Evolutionary conservation across 2,797 vertebrate species (phyloP).

Genomic region (Hephaestus fuliginosus): DNA sequence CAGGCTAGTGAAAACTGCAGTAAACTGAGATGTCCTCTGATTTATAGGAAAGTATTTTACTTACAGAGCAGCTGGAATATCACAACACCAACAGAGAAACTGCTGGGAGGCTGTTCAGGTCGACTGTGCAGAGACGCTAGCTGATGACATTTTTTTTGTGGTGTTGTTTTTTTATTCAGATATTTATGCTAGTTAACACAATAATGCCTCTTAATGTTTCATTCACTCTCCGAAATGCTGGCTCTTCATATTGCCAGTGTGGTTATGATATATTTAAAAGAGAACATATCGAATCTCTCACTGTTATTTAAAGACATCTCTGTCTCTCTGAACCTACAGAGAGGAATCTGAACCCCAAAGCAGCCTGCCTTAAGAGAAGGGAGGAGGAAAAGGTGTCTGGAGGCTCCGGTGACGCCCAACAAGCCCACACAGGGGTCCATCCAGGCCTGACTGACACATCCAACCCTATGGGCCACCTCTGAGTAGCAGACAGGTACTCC

Average conservation of each 20-base stretch:
- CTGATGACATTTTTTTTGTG: slow-evolving; percentile 8
- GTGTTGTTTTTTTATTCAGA: slow-evolving; percentile 13
- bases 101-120: not conserved
- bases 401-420: slow-evolving; percentile 92
- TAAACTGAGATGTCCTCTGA: slow-evolving; percentile 20
- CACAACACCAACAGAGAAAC: slow-evolving; percentile 1
- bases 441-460: slow-evolving; percentile 94
- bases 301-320: not conserved
- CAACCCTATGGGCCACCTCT: slow-evolving; percentile 99
- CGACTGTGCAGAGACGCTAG: not conserved
- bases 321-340: slow-evolving; percentile 82
- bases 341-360: slow-evolving; percentile 98
- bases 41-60: slow-evolving; percentile 19
- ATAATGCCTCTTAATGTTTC: not conserved
- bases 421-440: slow-evolving; percentile 92
- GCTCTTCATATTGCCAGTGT: not conserved
- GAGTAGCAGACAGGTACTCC: slow-evolving; percentile 87
- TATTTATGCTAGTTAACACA: not conserved
- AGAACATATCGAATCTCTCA: not conserved
- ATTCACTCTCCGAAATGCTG: slow-evolving; percentile 3
- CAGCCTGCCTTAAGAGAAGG: slow-evolving; percentile 99
- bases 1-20: not conserved
- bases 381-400: slow-evolving; percentile 98
- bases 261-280: not conserved
- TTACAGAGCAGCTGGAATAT: slow-evolving; percentile 22